These are phyloP conservation scores for Diplogasteroides magnus DNA, from an alignment of 1,140 invertebrate species.

Conservation along the genomic window DNA sequence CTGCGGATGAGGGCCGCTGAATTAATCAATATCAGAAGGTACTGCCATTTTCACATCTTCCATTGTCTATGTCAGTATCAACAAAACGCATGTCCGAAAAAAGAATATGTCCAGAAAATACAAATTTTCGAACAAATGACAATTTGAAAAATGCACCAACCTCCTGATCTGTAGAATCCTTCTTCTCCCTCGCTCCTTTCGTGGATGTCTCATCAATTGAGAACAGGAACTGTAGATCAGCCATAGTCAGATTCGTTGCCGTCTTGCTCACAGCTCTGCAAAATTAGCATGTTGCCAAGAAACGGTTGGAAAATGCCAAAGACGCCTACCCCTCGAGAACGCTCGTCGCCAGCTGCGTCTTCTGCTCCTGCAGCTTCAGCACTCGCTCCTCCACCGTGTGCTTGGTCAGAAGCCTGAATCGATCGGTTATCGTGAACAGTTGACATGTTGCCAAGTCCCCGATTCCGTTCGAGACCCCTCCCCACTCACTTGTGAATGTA, in stretches of 20 bases:
- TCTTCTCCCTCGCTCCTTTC: not conserved
- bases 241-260: slow-evolving; percentile 66
- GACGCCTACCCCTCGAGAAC: slow-evolving; percentile 62
- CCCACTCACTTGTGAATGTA: slow-evolving; percentile 71
- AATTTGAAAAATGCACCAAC: too few species aligned
- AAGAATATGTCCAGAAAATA: too few species aligned
- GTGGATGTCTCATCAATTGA: not conserved
- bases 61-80: too few species aligned
- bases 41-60: too few species aligned
- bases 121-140: too few species aligned
- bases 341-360: slow-evolving; percentile 71
- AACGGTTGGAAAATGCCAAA: slow-evolving; percentile 1
- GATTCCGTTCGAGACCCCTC: not conserved
- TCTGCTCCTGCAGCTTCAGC: slow-evolving; percentile 71
- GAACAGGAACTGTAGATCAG: slow-evolving; percentile 75
- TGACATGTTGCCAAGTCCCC: not conserved
- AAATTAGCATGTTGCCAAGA: slow-evolving; percentile 11
- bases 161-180: too few species aligned
- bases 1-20: too few species aligned
- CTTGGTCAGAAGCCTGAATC: slow-evolving; percentile 69
- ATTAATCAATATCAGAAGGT: too few species aligned
- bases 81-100: too few species aligned
- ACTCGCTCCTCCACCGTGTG: slow-evolving; percentile 82
- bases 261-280: slow-evolving; percentile 62
- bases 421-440: not conserved